phyloP scores from a whole-genome alignment of 2,888 invertebrate species.

The Polydrusus pterygomalis region DNA sequence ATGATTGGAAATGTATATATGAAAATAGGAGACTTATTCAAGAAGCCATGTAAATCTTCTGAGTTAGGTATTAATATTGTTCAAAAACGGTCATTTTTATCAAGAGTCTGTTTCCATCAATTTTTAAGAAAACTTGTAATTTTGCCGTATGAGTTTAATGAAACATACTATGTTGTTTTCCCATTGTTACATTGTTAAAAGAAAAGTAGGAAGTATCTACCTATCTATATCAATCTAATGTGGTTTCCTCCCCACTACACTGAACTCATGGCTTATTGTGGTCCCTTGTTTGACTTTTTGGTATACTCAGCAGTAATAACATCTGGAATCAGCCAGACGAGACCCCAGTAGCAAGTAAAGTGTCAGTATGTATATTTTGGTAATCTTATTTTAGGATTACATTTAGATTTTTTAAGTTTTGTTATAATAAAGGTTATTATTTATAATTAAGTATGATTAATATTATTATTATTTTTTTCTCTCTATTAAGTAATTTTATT shows the following conservation, averaged over 20 bases:
- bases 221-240: too few relatives aligned
- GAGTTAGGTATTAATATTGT: constrained; percentile 40
- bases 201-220: background rate
- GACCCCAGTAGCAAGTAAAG: background rate
- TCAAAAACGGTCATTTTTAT: constrained; percentile 16
- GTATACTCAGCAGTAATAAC: too few relatives aligned
- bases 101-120: constrained; percentile 15
- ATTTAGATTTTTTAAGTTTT: background rate
- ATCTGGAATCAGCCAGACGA: too few relatives aligned
- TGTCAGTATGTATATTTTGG: background rate
- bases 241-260: too few relatives aligned
- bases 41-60: constrained; percentile 46
- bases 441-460: background rate
- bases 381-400: background rate
- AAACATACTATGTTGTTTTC: constrained; percentile 35
- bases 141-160: constrained; percentile 36
- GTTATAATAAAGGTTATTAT: constrained; percentile 1
- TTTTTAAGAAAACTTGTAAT: constrained; percentile 39
- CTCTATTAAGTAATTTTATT: background rate
- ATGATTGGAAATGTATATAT: constrained; percentile 37
- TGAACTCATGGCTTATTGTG: background rate
- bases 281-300: too few relatives aligned
- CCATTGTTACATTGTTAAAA: constrained; percentile 31
- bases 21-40: constrained; percentile 46
- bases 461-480: background rate